phyloP scores from a whole-genome alignment of 2,888 invertebrate species.

The Caradrina clavipalpis region DNA sequence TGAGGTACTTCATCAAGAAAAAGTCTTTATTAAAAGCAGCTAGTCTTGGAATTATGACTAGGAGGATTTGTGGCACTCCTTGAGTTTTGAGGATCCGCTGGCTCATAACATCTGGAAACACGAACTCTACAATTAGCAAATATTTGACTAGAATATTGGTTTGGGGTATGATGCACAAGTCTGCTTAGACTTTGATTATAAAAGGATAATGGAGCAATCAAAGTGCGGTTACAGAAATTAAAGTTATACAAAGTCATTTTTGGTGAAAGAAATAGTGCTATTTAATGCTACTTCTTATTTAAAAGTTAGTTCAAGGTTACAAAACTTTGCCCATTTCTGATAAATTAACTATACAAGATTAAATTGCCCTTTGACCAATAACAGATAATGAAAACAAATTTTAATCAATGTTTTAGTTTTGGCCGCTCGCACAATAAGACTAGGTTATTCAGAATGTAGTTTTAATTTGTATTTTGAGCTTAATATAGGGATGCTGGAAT shows the following conservation, averaged over 20 bases:
- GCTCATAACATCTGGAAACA: constrained; percentile 93
- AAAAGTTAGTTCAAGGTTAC: not conserved
- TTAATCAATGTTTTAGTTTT: not conserved
- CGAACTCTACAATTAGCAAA: constrained; percentile 3
- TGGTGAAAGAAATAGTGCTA: too few species aligned
- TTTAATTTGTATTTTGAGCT: not conserved
- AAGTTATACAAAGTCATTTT: too few species aligned
- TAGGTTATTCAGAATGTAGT: not conserved
- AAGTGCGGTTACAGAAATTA: too few species aligned
- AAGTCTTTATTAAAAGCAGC: constrained; percentile 97
- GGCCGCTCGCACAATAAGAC: not conserved
- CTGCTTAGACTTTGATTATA: too few species aligned
- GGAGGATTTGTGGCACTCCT: constrained; percentile 96
- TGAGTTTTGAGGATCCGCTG: constrained; percentile 94
- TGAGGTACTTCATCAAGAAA: constrained; percentile 94
- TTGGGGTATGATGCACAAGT: too few species aligned
- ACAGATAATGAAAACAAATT: constrained; percentile 25
- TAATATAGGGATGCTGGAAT: not conserved
- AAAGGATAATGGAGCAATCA: too few species aligned
- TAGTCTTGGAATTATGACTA: constrained; percentile 96
- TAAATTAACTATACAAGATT: constrained; percentile 20
- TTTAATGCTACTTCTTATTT: not conserved
- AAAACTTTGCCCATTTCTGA: not conserved
- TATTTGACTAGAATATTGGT: too few species aligned
- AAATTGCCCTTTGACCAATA: constrained; percentile 32